Evolutionary conservation across 2,888 invertebrate genomes (phyloP), one percentile per base, ranked within the genome.

Genomic region (Nymphalis urticae): DNA sequence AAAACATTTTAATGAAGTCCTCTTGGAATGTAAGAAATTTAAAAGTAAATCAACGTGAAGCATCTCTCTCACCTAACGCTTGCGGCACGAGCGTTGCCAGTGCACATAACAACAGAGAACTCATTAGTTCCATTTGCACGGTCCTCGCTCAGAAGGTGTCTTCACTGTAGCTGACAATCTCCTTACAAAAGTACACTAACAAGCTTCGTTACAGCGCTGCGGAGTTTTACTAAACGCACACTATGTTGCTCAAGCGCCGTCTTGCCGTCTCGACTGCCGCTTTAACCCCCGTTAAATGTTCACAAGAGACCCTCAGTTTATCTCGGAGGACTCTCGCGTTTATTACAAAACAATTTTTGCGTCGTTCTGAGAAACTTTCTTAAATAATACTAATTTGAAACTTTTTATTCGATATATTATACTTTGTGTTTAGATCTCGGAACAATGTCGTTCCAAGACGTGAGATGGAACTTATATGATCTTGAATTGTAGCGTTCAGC

Each of bases 61-160:
- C 70, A 74, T 74, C 86, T 87, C 78, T 74, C 86, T 87, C 78
- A 90, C 90, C 89, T 73, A 84, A 78, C 62, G 80, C 81, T 78
- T 79, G 85, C 73, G 87, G 82, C 73, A 86, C 73, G 70, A 84
- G 74, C 72, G 76, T 80, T 68, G 82, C 81, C 75, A 89, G 80
- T 72, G 82, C 83, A 77, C 80, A 89, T 75, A 89, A 83, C 86
- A 90, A 85, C 82, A 89, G 75, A 75, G 83, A 82, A 84, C 85
- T 89, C 89, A 90, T 91, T 90, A 90, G 86, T 86, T 87, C 87
- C 90, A 90, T 90, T 89, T 88, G 84, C 77, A 72, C 80, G 74
- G 75, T 74, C 75, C 77, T 80, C 80, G 76, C 81, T 81, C 79
- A 66, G 76, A 73, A 87, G 87, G 85, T 88, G 87, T 87, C 88